phyloP scores from a whole-genome alignment of 2,888 invertebrate species.

The Meiosimyza decipiens region DNA sequence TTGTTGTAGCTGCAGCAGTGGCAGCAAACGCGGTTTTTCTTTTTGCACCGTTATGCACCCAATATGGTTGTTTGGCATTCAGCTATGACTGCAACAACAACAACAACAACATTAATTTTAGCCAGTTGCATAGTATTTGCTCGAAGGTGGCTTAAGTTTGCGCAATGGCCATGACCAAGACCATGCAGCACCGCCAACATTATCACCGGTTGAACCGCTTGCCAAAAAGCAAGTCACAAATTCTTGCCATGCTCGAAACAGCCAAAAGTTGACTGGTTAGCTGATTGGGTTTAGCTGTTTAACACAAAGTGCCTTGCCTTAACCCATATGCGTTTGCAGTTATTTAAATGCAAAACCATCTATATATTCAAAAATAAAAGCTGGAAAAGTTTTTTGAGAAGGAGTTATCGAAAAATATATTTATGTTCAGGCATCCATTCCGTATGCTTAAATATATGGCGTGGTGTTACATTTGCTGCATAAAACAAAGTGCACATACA shows the following conservation, averaged over 20 bases:
- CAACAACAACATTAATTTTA: constrained; percentile 2
- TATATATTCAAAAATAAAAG: no score
- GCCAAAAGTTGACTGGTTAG: no score
- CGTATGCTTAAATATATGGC: no score
- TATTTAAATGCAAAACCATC: no score
- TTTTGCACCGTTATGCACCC: constrained; percentile 43
- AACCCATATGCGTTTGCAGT: no score
- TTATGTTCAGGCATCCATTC: no score
- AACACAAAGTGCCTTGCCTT: no score
- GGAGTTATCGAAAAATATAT: no score
- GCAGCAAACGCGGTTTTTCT: not conserved
- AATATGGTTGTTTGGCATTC: constrained; percentile 52
- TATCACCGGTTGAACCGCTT: constrained; percentile 3
- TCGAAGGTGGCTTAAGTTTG: not conserved
- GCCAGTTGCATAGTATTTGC: not conserved
- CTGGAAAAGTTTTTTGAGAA: no score
- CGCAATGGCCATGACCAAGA: constrained; percentile 3
- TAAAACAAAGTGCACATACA: no score
- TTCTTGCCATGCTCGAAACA: not conserved
- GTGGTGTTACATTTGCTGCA: no score
- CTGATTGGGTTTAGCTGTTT: no score
- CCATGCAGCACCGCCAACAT: not conserved
- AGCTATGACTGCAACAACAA: not conserved
- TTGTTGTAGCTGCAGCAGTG: constrained; percentile 15
- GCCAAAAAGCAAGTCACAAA: constrained; percentile 5